phyloP scores from a whole-genome alignment of 2,888 invertebrate genomes.

The Steinernema scapterisci region DNA sequence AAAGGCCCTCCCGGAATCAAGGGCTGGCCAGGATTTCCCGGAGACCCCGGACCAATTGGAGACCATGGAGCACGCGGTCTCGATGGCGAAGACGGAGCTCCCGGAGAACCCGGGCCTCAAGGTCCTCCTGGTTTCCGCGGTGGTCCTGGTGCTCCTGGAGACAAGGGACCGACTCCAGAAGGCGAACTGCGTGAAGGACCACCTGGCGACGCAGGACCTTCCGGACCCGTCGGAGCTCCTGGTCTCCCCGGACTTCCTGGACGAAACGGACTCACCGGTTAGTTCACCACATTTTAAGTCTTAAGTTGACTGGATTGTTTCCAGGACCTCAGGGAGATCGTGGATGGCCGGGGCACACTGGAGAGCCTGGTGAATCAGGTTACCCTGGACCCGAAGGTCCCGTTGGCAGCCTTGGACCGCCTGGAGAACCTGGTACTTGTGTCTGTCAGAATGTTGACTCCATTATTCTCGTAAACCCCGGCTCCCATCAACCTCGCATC shows the following conservation, averaged over 20 bases:
- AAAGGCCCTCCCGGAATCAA: slow-evolving; percentile 63
- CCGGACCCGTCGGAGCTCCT: slow-evolving; percentile 64
- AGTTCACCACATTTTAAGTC: not conserved
- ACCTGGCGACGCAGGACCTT: slow-evolving; percentile 63
- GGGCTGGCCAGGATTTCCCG: slow-evolving; percentile 68
- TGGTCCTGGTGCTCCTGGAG: slow-evolving; percentile 66
- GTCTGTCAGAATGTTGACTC: slow-evolving; percentile 67
- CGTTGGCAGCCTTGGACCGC: slow-evolving; percentile 60
- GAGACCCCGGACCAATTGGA: slow-evolving; percentile 64
- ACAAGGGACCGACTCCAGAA: slow-evolving; percentile 67
- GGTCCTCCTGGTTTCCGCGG: slow-evolving; percentile 61
- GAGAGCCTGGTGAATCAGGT: slow-evolving; percentile 63
- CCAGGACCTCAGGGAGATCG: slow-evolving; percentile 43
- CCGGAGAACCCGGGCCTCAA: slow-evolving; percentile 57
- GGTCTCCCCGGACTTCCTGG: slow-evolving; percentile 67
- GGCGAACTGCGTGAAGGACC: slow-evolving; percentile 60
- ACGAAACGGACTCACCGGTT: slow-evolving; percentile 61
- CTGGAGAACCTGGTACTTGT: slow-evolving; percentile 62
- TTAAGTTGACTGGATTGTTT: slow-evolving; percentile 19
- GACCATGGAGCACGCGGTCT: slow-evolving; percentile 54
- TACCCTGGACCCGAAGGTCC: slow-evolving; percentile 64
- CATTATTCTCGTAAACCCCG: slow-evolving; percentile 65
- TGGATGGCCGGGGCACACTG: slow-evolving; percentile 64
- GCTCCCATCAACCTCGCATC: slow-evolving; percentile 60
- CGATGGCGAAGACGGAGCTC: slow-evolving; percentile 65